Conservation (phyloP, 2,797 vertebrate genomes). For the Gallinago nigripennis region DNA sequence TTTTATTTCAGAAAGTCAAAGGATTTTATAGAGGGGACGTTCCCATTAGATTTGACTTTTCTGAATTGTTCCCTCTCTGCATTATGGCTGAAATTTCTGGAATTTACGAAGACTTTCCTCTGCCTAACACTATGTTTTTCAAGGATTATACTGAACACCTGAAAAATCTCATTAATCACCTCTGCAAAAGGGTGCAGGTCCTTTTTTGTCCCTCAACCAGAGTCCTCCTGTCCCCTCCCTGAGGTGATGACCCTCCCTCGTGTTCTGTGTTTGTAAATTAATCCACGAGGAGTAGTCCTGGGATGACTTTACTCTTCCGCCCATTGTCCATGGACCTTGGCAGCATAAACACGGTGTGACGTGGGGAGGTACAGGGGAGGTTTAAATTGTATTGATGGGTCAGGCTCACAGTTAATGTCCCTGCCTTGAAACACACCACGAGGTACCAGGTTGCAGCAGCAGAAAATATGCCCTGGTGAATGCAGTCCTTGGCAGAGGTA, state of each 20-base stretch:
- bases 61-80: neutral
- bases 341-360: neutral
- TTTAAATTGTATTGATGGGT: neutral
- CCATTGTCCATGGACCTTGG: neutral
- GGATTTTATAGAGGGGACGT: neutral
- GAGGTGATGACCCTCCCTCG: neutral
- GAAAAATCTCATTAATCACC: neutral
- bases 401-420: neutral
- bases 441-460: neutral
- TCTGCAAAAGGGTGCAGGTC: neutral
- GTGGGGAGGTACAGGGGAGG: neutral
- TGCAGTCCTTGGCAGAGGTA: accelerated
- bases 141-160: neutral
- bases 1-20: neutral
- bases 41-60: neutral
- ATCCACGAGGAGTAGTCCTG: accelerated
- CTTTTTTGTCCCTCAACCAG: neutral
- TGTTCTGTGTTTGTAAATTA: neutral
- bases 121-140: neutral
- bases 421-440: accelerated
- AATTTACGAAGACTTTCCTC: neutral
- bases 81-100: neutral
- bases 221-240: accelerated
- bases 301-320: neutral
- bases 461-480: neutral